A percentile compares a stretch with the other conserved stretches of the same genome.
Conservation (phyloP, 2,113 vertebrate genomes). For the Cavia porcellus region DNA sequence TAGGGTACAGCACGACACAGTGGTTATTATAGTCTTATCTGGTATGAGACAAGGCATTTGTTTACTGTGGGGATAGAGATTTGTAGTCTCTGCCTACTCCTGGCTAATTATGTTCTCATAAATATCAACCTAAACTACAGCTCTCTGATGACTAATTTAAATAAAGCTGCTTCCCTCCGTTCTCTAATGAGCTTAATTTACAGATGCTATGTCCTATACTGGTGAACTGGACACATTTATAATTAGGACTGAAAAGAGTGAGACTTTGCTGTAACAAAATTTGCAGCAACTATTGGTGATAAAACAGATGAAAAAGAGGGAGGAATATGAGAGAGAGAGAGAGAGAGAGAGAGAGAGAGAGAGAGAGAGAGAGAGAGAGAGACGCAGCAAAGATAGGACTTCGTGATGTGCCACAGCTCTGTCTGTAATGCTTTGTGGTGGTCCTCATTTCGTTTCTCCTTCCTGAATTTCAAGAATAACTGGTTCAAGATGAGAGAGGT, state of each 20-base stretch:
- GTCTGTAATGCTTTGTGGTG: neutral
- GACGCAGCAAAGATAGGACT: neutral
- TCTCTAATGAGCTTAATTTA: conserved; percentile 69
- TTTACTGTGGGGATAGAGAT: neutral
- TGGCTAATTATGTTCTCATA: conserved; percentile 63
- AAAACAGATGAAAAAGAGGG: neutral
- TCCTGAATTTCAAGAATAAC: neutral
- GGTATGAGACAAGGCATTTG: neutral
- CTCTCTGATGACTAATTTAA: conserved; percentile 70
- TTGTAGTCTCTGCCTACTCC: conserved; percentile 11
- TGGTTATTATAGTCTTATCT: neutral
- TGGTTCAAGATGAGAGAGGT: neutral
- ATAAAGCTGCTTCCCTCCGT: conserved; percentile 53
- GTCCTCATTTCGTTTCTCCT: neutral
- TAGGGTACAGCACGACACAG: neutral
- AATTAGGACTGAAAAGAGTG: conserved; percentile 46
- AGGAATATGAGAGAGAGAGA: neutral
- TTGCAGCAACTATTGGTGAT: neutral
- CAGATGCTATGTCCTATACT: neutral
- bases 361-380: too few species aligned
- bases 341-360: too few species aligned
- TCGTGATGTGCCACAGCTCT: neutral
- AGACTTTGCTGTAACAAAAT: neutral
- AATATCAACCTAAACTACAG: conserved; percentile 59
- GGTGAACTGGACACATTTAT: conserved; percentile 36